Base-by-base conservation (phyloP, 1,140 invertebrate species). In the Drosophila mauritiana region DNA sequence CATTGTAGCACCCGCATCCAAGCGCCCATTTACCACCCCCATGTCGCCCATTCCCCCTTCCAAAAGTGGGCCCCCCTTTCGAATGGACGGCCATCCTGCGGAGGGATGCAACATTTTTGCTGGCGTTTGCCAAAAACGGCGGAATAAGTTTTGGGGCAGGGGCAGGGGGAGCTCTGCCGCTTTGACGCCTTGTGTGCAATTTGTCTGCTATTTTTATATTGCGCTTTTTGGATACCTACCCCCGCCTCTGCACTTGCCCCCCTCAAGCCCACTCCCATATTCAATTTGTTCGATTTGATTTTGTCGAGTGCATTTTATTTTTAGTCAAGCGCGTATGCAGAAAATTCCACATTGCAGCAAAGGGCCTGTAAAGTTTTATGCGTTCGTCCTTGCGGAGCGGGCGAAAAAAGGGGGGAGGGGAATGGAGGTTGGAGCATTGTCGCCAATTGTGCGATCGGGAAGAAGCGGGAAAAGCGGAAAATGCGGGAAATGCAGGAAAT, bases 221-320 rank as follows among this genome's bases (percentile, higher is more conserved):
- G 51, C 54, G 25, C 67, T 62, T 67, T 56, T 45, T 61, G 22
- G 13, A 20, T 43, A 36, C 6, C 13, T 3, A 10, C 27, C 25
- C 48, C 37, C 0, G 51, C 56, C 25, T 13, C 37, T 8, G 10
- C 20, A 17, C 36, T 25, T 0, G 8, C 15, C 2, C 12, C 15
- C 2, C 22, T 27, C 17, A 11, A 13, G 7, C 48, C 51, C 68
- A 11, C 10, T 15, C 37, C 78, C 80, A 88, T 86, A 86, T 86
- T 86, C 84, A 86, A 86, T 86, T 86, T 86, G 75, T 86, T 86
- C 75, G 79, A 86, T 83, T 86, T 86, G 83, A 86, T 88, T 86
- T 86, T 81, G 73, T 78, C 64, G 63, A 72, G 53, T 82, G 83
- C 82, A 83, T 79, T 88, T 76, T 88, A 79, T 86, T 88, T 79